Evolutionary conservation across 2,113 vertebrate genomes (phyloP), one percentile per base, ranked within the genome.

Genomic region (Xenopus borealis): DNA sequence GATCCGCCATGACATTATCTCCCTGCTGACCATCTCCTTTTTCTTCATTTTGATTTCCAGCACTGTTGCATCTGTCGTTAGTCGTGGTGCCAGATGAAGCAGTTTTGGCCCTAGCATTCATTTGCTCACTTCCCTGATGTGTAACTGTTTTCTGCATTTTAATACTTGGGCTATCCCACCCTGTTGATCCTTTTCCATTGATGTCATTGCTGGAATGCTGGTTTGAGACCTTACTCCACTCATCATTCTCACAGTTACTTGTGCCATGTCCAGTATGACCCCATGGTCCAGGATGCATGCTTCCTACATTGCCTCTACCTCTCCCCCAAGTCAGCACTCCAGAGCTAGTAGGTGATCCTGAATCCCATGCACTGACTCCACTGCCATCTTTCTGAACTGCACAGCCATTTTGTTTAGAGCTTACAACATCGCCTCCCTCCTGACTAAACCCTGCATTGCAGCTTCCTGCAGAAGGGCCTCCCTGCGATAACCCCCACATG

Each of bases 371-470:
- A 0, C 46, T 90, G 6, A 82, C 87, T 76, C 90, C 92, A 0
- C 73, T 86, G 53, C 88, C 89, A 79, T 92, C 92, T 85, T 93
- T 93, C 3, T 88, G 91, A 79, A 75, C 89, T 83, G 87, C 85
- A 6, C 86, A 85, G 86, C 89, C 89, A 5, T 91, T 92, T 67
- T 92, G 92, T 80, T 93, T 92, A 81, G 91, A 89, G 88, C 88
- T 92, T 27, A 27, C 3, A 89, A 90, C 90, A 88, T 99, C 96
- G 86, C 90, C 92, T 87, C 86, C 93, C 84, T 94, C 97, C 95
- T 96, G 85, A 92, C 84, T 85, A 94, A 93, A 94, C 90, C 94
- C 89, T 86, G 89, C 88, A 82, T 67, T 89, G 84, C 86, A 83
- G 78, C 79, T 92, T 86, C 87, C 91, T 82, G 90, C 4, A 84